Base-by-base conservation (phyloP, 2,797 vertebrate species). In the Propithecus deckenii region DNA sequence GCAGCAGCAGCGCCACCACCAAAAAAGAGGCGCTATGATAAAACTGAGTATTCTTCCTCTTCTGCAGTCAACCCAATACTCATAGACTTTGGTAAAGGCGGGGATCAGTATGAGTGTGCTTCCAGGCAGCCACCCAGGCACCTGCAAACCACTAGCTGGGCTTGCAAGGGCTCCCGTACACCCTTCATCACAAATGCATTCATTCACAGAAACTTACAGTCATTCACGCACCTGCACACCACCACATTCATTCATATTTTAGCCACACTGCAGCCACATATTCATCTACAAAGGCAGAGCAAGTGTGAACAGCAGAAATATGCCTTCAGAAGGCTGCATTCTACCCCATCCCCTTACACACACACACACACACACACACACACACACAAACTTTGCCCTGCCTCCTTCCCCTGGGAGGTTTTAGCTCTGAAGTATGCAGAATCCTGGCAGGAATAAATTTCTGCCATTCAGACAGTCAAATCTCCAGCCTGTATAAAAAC, bases 201-300 rank as follows among this genome's bases (percentile, higher is more conserved):
- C 97, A 98, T 98, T 98, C 97, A 97, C 59, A 97, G 97, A 97
- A 96, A 94, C 86, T 43, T 67, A 94, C 52, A 97, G 95, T 87
- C 97, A 98, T 97, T 98, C 96, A 96, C n/a, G 63, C 96, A 96
- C 96, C 96, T 98, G 97, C 95, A 97, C 71, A 92, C 76, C 69
- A 86, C 81, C 87, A 96, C 85, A 87, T 89, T 94, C 97, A 97
- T 97, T 98, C 97, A 98, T 96, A 87, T 95, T 96, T 97, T 69
- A 97, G 94, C 96, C 93, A 87, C 91, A 96, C 63, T 92, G 93
- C 81, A 94, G 86, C 57, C 95, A 92, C 48, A 57, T 69, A 87
- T 84, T 93, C 14, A 15, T 30, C 74, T 96, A 84, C 71, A 94
- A 93, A 96, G 71, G n/a, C 86, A 86, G 84, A 71, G 84, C 35